Conservation (phyloP, 2,113 vertebrate species). For the Acanthisitta chloris region DNA sequence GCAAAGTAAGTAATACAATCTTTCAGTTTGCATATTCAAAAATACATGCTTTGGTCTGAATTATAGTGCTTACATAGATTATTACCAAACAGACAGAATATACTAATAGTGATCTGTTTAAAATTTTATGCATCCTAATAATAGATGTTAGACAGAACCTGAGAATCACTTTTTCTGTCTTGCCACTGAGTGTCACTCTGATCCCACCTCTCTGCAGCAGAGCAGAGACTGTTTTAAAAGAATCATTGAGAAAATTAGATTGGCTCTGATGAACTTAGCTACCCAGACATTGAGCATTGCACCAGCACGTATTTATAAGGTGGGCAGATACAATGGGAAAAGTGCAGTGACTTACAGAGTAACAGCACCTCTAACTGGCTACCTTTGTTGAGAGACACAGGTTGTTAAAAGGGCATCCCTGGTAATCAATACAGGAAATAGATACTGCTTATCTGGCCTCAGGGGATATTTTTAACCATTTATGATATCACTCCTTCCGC, state of each 20-base stretch:
- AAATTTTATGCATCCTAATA: not conserved
- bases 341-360: not conserved
- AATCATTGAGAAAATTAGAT: not conserved
- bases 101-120: not conserved
- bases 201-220: not conserved
- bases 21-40: not conserved
- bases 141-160: not conserved
- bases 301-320: not conserved
- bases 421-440: not conserved
- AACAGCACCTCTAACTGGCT: not conserved
- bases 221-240: not conserved
- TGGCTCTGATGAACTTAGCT: not conserved
- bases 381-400: not conserved
- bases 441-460: not conserved
- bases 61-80: not conserved
- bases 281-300: not conserved
- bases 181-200: conserved; percentile 64
- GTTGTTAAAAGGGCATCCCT: not conserved
- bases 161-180: not conserved
- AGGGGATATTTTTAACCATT: not conserved
- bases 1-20: not conserved
- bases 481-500: not conserved
- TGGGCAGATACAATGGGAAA: not conserved
- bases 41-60: not conserved
- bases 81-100: not conserved